These are phyloP conservation scores for Mastomys natalensis DNA, from an alignment of 2,113 vertebrate species.

Conservation along the genomic window DNA sequence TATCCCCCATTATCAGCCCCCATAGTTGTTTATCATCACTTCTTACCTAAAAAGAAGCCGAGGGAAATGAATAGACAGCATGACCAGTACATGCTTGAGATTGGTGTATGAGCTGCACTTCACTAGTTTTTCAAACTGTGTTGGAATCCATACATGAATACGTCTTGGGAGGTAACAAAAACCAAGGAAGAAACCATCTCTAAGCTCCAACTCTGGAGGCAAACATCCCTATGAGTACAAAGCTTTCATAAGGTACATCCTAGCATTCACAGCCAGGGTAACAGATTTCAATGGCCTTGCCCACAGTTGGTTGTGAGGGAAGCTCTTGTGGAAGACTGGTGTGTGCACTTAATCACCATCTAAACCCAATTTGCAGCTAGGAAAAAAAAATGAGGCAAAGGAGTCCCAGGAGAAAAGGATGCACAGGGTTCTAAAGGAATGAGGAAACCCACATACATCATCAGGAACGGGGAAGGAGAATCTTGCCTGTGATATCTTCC, in stretches of 20 bases:
- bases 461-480: background rate
- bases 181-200: background rate
- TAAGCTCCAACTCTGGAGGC: background rate
- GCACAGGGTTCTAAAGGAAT: background rate
- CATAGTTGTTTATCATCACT: background rate
- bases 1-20: background rate
- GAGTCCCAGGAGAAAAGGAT: background rate
- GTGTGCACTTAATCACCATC: background rate
- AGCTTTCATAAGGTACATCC: background rate
- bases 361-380: background rate
- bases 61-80: background rate
- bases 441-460: background rate
- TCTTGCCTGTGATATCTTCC: background rate
- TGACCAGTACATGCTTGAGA: fast-evolving
- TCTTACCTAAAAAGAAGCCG: background rate
- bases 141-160: background rate
- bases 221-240: background rate
- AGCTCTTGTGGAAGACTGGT: background rate
- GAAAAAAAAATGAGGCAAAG: background rate
- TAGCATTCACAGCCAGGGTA: no score
- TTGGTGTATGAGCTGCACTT: background rate
- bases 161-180: background rate
- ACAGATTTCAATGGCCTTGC: fast-evolving
- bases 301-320: background rate
- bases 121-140: background rate